These are phyloP conservation scores for Oxystoma pomonae DNA, from an alignment of 2,888 invertebrate genomes.

Conservation along the genomic window DNA sequence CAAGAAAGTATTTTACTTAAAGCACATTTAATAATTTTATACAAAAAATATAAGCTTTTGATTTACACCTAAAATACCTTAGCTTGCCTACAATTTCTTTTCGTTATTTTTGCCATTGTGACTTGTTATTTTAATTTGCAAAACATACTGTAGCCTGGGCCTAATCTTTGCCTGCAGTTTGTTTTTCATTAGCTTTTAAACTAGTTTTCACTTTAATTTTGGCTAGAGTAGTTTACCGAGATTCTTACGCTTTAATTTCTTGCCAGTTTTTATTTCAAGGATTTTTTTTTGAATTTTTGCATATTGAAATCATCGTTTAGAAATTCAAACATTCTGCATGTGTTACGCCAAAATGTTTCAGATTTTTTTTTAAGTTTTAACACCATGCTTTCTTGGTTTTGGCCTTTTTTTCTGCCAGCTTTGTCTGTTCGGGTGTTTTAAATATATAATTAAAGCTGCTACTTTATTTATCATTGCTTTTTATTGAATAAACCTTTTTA, in stretches of 20 bases:
- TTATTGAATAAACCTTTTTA: no score
- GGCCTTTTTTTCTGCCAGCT: slow-evolving; percentile 27
- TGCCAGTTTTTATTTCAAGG: slow-evolving; percentile 10
- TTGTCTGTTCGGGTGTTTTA: background rate
- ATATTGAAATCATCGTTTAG: no score
- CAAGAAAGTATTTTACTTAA: no score
- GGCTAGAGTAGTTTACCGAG: slow-evolving; percentile 6
- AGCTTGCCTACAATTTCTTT: no score
- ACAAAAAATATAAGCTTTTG: no score
- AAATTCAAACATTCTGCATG: slow-evolving; percentile 50
- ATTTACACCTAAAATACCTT: no score
- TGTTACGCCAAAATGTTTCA: slow-evolving; percentile 23
- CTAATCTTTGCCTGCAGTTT: background rate
- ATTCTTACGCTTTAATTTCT: background rate
- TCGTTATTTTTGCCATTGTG: background rate
- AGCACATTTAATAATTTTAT: no score
- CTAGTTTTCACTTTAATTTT: background rate
- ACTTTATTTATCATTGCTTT: slow-evolving; percentile 22
- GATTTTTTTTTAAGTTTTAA: slow-evolving; percentile 14
- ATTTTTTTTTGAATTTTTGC: no score
- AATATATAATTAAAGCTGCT: slow-evolving; percentile 27
- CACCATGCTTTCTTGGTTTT: slow-evolving; percentile 35
- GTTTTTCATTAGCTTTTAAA: slow-evolving; percentile 2
- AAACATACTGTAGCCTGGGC: background rate
- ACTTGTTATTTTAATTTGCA: slow-evolving; percentile 3